A percentile compares a stretch with the other conserved stretches of the same genome.
Evolutionary conservation across 1,140 invertebrate species (phyloP).

Genomic region (Cydia splendana): DNA sequence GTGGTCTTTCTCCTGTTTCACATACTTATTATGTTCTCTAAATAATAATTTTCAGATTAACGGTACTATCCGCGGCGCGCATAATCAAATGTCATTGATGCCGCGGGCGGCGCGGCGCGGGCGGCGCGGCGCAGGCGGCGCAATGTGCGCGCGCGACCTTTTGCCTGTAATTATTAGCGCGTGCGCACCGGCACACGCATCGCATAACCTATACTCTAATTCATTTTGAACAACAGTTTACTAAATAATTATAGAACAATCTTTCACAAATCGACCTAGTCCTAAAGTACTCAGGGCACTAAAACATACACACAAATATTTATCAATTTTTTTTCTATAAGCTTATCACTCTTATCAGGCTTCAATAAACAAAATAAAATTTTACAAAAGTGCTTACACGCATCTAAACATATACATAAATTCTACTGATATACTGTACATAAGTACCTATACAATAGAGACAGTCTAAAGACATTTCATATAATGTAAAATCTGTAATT

Average conservation of each 20-base stretch:
- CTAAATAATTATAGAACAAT: neutral
- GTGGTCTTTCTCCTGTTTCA: too few species aligned
- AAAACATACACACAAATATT: too few species aligned
- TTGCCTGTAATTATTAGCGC: conserved; percentile 68
- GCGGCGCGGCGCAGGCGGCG: conserved; percentile 49
- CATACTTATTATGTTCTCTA: neutral
- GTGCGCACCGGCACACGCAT: conserved; percentile 55
- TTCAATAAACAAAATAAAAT: too few species aligned
- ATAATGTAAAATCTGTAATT: too few species aligned
- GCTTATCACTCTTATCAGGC: too few species aligned
- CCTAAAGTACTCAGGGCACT: too few species aligned
- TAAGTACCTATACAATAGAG: too few species aligned
- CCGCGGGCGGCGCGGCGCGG: conserved; percentile 34
- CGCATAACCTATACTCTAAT: conserved; percentile 38
- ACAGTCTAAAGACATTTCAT: too few species aligned
- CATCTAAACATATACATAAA: too few species aligned
- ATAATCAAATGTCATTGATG: conserved; percentile 14
- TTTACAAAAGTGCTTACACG: too few species aligned
- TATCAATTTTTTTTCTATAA: too few species aligned
- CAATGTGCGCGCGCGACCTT: conserved; percentile 76
- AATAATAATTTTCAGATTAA: neutral
- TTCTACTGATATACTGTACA: too few species aligned
- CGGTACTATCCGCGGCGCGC: neutral
- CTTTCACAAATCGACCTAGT: neutral
- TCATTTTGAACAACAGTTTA: neutral